Base-by-base conservation (phyloP, 2,888 invertebrate genomes). In the Electrophaes corylata region DNA sequence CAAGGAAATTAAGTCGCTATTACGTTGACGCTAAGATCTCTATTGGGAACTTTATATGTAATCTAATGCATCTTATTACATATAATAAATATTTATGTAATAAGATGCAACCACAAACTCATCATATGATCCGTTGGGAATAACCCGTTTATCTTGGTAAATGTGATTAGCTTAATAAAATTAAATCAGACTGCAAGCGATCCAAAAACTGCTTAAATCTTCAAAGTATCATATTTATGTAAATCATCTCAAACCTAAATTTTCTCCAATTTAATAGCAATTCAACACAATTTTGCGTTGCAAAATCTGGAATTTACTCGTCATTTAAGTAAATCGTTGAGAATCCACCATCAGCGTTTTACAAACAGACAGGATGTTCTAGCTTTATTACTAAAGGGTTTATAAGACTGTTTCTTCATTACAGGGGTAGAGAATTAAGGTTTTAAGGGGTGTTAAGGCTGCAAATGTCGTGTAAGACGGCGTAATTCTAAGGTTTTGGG, bases 381-480 rank as follows among this genome's bases (percentile, higher is more conserved):
- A 26, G 18, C 39, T 45, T 52, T 52, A 45, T 35, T 23, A 37
- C 8, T 6, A 39, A 6, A 46, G 40, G 51, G 45, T 57, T 50
- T 44, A 44, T 50, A 31, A 41, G 23, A 23, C 50, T 46, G 50
- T 57, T 50, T 46, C 57, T 51, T 51, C 57, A 51, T 57, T 51
- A 51, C 57, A 1, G 50, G 44, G 55, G 49, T 45, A 23, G 55
- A 40, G 49, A 50, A 57, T 51, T 41, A 57, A 41, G 57, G 41
- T 33, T 53, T 44, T 40, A 46, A 37, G 26, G 50, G 40, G 39
- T 50, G 57, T 57, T 44, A 50, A 46, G 46, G 45, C 20, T 39
- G 40, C 16, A 10, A 56, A 56, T 51, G 51, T 35, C 39, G 50
- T 49, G 50, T 57, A 41, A 46, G 26, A 33, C 45, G 23, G 23